phyloP scores from a whole-genome alignment of 1,140 invertebrate species.

The Drosophila athabasca region DNA sequence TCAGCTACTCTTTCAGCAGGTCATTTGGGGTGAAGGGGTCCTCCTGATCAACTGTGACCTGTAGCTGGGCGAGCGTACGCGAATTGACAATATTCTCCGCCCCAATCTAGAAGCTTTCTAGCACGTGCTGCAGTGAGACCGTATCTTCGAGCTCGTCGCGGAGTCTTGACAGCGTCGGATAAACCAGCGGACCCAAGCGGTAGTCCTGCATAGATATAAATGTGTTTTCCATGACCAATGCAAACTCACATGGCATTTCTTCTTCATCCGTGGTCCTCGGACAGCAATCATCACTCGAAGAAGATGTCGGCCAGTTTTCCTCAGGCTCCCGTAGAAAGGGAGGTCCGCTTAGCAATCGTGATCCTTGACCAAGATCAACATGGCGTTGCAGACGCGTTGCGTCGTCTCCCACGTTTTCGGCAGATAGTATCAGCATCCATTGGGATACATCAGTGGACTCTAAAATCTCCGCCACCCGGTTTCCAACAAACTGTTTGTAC shows the following conservation, averaged over 20 bases:
- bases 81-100: too few species aligned
- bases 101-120: too few species aligned
- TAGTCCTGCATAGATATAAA: background rate
- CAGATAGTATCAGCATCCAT: slow-evolving; percentile 7
- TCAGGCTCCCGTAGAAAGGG: background rate
- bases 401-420: slow-evolving; percentile 3
- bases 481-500: too few species aligned
- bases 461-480: slow-evolving; percentile 57
- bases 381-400: too few species aligned
- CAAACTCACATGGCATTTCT: background rate
- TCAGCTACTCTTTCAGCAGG: too few species aligned
- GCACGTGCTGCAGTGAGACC: background rate
- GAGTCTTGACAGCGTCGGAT: background rate
- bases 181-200: background rate
- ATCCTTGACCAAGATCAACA: background rate
- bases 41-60: too few species aligned
- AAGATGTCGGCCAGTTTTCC: background rate
- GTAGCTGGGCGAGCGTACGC: too few species aligned
- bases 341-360: background rate
- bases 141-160: background rate
- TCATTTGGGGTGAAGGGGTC: too few species aligned
- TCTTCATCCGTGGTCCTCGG: background rate
- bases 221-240: background rate
- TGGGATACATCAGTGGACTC: slow-evolving; percentile 21
- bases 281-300: background rate